Conservation (phyloP, 1,140 invertebrate species). For the Brachionus rubens region DNA sequence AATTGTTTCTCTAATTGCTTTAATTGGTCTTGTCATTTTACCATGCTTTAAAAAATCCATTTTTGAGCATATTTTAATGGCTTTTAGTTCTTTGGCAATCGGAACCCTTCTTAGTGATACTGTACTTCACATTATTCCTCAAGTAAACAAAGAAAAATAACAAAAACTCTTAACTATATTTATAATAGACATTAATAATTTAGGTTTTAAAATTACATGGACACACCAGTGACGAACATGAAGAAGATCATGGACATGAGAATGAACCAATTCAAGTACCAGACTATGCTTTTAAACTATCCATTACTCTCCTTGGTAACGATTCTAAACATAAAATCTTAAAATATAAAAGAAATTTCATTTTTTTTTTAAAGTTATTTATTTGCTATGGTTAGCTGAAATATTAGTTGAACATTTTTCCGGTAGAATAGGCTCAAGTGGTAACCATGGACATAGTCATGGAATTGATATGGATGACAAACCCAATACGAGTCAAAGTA, state of each 20-base stretch:
- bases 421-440: neutral
- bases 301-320: neutral
- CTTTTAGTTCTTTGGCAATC: slow-evolving; percentile 53
- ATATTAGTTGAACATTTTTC: slow-evolving; percentile 32
- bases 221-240: neutral
- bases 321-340: neutral
- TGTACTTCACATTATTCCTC: slow-evolving; percentile 61
- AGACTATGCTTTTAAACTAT: slow-evolving; percentile 19
- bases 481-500: neutral
- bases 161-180: neutral
- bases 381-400: neutral
- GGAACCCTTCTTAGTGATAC: slow-evolving; percentile 61
- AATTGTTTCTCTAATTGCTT: neutral
- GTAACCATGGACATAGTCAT: slow-evolving; percentile 37
- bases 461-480: slow-evolving; percentile 1
- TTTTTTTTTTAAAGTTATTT: neutral
- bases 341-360: neutral
- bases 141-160: neutral
- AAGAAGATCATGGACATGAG: slow-evolving; percentile 20
- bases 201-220: neutral
- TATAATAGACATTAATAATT: neutral
- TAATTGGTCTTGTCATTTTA: slow-evolving; percentile 11
- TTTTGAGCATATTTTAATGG: neutral
- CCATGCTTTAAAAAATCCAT: slow-evolving; percentile 30
- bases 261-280: neutral